A percentile compares a stretch with the other conserved stretches of the same genome.
These are phyloP conservation scores for Prunella strophiata DNA, from an alignment of 2,797 vertebrate species.

Conservation along the genomic window DNA sequence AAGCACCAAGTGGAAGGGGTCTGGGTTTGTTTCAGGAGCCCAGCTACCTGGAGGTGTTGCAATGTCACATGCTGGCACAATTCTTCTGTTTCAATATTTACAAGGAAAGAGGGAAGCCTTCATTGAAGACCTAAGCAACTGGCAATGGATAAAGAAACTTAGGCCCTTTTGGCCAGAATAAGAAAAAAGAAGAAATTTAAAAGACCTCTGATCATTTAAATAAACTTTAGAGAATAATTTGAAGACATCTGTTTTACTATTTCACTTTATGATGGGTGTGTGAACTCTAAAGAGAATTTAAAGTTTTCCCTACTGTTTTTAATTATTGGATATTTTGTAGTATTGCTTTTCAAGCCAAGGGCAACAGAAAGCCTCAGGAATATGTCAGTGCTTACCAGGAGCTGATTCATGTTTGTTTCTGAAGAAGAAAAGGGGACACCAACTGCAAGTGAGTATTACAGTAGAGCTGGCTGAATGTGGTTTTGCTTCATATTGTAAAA, in stretches of 20 bases:
- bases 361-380: not conserved
- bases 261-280: constrained; percentile 14
- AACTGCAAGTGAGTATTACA: not conserved
- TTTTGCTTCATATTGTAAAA: not conserved
- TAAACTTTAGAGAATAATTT: not conserved
- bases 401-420: not conserved
- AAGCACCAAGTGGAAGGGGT: not conserved
- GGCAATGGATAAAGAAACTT: not conserved
- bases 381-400: not conserved
- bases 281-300: constrained; percentile 3
- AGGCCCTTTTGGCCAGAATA: not conserved
- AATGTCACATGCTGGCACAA: not conserved
- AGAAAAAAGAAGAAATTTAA: not conserved
- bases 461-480: not conserved
- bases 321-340: not conserved
- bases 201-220: not conserved
- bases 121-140: not conserved
- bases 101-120: not conserved
- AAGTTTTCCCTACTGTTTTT: not conserved
- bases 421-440: not conserved
- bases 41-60: not conserved
- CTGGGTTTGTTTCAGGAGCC: not conserved
- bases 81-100: not conserved
- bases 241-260: constrained; percentile 19
- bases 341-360: constrained; percentile 17